phyloP scores from a whole-genome alignment of 2,797 vertebrate species.

The Intellagama lesueurii region DNA sequence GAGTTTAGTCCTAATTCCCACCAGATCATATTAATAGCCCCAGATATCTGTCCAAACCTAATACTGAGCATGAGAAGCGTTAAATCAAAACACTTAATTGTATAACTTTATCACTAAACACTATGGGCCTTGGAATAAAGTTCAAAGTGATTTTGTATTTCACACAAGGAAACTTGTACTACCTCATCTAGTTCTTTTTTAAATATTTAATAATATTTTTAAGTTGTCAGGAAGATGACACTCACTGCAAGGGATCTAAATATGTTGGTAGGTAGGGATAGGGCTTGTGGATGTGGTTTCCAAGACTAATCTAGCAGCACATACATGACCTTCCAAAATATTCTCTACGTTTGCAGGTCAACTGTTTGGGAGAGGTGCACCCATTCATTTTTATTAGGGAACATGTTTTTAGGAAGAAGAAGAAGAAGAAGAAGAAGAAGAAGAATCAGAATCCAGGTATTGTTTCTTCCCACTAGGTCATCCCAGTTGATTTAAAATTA shows the following conservation, averaged over 20 bases:
- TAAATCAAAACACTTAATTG: neutral
- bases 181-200: neutral
- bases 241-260: neutral
- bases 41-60: neutral
- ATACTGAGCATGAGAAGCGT: slow-evolving; percentile 23
- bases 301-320: too few relatives aligned
- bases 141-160: neutral
- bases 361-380: too few relatives aligned
- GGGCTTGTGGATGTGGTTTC: too few relatives aligned
- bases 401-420: too few relatives aligned
- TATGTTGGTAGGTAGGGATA: too few relatives aligned
- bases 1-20: slow-evolving; percentile 4
- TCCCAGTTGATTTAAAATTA: too few relatives aligned
- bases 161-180: neutral
- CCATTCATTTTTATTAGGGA: too few relatives aligned
- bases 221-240: neutral
- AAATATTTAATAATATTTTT: neutral
- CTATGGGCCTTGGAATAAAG: neutral
- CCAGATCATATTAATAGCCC: neutral
- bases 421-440: too few relatives aligned
- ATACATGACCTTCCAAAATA: too few relatives aligned
- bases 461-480: too few relatives aligned
- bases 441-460: too few relatives aligned
- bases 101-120: neutral
- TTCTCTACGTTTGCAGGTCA: too few relatives aligned